Percentiles rank a stretch among this genome's conserved stretches.
phyloP scores from a whole-genome alignment of 2,797 vertebrate genomes.

The Phylloscopus collybita region DNA sequence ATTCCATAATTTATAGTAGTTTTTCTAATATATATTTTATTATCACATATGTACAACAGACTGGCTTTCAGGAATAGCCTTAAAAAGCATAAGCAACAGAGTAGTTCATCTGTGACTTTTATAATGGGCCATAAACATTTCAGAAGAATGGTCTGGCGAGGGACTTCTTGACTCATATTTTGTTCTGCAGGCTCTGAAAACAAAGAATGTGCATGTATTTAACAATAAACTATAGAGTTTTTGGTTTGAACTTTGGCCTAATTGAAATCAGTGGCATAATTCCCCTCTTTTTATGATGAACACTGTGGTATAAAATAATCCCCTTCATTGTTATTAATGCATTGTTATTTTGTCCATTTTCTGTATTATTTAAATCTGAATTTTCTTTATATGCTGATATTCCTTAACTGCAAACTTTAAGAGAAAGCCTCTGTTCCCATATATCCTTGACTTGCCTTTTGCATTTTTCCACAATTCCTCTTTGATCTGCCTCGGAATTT shows the following conservation, averaged over 20 bases:
- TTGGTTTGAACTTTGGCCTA: slow-evolving; percentile 17
- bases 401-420: slow-evolving; percentile 34
- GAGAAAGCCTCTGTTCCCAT: slow-evolving; percentile 26
- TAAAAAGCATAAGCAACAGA: slow-evolving; percentile 37
- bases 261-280: slow-evolving; percentile 59
- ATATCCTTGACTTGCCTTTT: slow-evolving; percentile 45
- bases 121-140: slow-evolving; percentile 66
- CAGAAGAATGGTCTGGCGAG: slow-evolving; percentile 65
- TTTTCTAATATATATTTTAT: slow-evolving; percentile 52
- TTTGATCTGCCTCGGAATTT: slow-evolving; percentile 49
- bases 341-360: slow-evolving; percentile 33
- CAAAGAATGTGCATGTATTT: slow-evolving; percentile 61
- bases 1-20: slow-evolving; percentile 29
- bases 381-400: slow-evolving; percentile 60
- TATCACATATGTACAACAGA: slow-evolving; percentile 30
- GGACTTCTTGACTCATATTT: slow-evolving; percentile 65
- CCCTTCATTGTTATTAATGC: not conserved
- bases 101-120: slow-evolving; percentile 50
- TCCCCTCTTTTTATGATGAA: slow-evolving; percentile 36
- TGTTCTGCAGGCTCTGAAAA: slow-evolving; percentile 74
- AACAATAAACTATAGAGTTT: slow-evolving; percentile 4
- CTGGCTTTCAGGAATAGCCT: slow-evolving; percentile 33
- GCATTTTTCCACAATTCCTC: slow-evolving; percentile 44
- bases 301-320: slow-evolving; percentile 23
- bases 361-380: slow-evolving; percentile 28